Percentiles rank a stretch among this genome's conserved stretches.
phyloP scores from a whole-genome alignment of 1,140 invertebrate genomes.

The Orius insidiosus region DNA sequence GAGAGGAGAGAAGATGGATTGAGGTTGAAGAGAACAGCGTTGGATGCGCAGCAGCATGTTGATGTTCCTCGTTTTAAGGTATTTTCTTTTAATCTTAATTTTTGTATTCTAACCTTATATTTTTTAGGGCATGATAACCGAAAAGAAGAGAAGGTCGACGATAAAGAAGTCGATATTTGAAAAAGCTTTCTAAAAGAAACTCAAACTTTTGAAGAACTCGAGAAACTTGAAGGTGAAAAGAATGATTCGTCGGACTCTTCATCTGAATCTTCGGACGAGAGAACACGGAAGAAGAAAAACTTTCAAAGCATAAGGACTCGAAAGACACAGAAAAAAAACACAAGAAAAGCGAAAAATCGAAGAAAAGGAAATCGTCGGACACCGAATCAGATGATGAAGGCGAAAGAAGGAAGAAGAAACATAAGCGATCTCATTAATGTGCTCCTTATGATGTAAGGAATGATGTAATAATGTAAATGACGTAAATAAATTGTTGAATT shows the following conservation, averaged over 20 bases:
- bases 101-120: too few relatives aligned
- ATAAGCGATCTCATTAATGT: too few relatives aligned
- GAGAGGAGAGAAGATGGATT: slow-evolving; percentile 78
- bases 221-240: slow-evolving; percentile 15
- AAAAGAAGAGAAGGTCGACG: slow-evolving; percentile 9
- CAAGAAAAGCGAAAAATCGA: too few relatives aligned
- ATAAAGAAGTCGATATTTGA: slow-evolving; percentile 8
- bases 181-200: slow-evolving; percentile 8
- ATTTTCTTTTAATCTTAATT: slow-evolving; percentile 13
- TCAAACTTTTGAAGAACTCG: slow-evolving; percentile 13
- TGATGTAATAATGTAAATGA: too few relatives aligned
- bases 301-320: slow-evolving; percentile 9
- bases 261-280: slow-evolving; percentile 6
- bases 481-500: too few relatives aligned
- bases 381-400: too few relatives aligned
- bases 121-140: slow-evolving; percentile 9
- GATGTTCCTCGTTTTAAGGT: slow-evolving; percentile 23
- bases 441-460: too few relatives aligned
- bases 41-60: slow-evolving; percentile 40
- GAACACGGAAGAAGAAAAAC: slow-evolving; percentile 7
- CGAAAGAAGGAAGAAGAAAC: too few relatives aligned
- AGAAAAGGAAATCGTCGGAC: too few relatives aligned
- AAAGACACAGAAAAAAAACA: slow-evolving; percentile 4
- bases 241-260: background rate
- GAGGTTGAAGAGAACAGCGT: slow-evolving; percentile 53